Percentiles rank a stretch among this genome's conserved stretches.
phyloP scores from a whole-genome alignment of 2,888 invertebrate genomes.

The Ectemnius cavifrons region DNA sequence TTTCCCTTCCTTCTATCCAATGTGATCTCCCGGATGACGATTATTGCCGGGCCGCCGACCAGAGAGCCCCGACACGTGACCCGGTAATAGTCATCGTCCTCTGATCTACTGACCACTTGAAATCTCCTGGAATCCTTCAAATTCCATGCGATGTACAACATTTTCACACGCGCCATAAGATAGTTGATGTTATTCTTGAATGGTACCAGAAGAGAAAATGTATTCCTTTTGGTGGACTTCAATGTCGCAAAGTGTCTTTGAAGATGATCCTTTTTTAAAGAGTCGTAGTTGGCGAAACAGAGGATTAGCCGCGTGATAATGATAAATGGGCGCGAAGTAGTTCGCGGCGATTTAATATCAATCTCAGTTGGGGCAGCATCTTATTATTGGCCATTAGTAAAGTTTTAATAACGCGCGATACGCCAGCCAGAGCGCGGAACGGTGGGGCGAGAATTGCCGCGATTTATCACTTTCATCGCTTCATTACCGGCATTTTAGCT shows the following conservation, averaged over 20 bases:
- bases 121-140: neutral
- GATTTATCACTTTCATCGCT: slow-evolving; percentile 71
- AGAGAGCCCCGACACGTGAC: slow-evolving; percentile 43
- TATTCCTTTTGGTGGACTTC: too few species aligned
- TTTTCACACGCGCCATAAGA: too few species aligned
- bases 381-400: slow-evolving; percentile 73
- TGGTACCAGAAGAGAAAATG: too few species aligned
- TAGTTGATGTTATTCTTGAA: too few species aligned
- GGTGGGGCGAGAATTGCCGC: slow-evolving; percentile 56
- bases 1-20: slow-evolving; percentile 48
- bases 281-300: slow-evolving; percentile 28
- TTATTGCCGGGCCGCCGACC: slow-evolving; percentile 59
- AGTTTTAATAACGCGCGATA: slow-evolving; percentile 72
- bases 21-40: slow-evolving; percentile 59
- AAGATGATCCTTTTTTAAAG: slow-evolving; percentile 19
- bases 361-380: slow-evolving; percentile 64
- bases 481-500: slow-evolving; percentile 66
- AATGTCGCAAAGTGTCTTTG: neutral
- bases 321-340: slow-evolving; percentile 67
- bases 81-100: neutral
- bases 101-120: neutral
- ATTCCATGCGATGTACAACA: neutral
- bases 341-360: slow-evolving; percentile 70
- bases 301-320: slow-evolving; percentile 63
- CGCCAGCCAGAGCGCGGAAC: slow-evolving; percentile 36